Percentiles rank a stretch among this genome's conserved stretches.
Evolutionary conservation across 2,888 invertebrate genomes (phyloP).

Genomic region (Xestia sexstrigata): DNA sequence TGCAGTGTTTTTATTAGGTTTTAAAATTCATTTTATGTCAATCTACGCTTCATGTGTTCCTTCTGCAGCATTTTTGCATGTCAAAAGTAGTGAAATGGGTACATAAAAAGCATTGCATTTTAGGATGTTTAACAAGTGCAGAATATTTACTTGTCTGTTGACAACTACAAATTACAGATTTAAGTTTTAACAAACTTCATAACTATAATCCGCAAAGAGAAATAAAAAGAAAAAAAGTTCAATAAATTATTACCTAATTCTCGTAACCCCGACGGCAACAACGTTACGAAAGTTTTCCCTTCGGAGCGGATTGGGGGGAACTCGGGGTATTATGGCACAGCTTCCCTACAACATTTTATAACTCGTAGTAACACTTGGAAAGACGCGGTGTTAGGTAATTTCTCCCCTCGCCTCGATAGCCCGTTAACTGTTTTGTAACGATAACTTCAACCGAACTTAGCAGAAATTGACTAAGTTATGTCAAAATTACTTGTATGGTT

Average conservation of each 20-base stretch:
- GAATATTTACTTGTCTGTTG: background rate
- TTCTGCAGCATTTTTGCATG: background rate
- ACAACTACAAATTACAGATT: slow-evolving; percentile 10
- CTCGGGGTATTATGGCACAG: slow-evolving; percentile 72
- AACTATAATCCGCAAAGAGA: slow-evolving; percentile 53
- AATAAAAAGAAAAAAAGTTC: slow-evolving; percentile 70
- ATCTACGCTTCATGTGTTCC: background rate
- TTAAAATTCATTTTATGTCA: slow-evolving; percentile 14
- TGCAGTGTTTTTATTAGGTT: slow-evolving; percentile 37
- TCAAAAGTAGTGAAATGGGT: background rate
- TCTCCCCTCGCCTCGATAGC: slow-evolving; percentile 62
- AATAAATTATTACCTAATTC: slow-evolving; percentile 85
- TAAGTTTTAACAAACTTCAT: slow-evolving; percentile 28
- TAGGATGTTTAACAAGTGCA: background rate
- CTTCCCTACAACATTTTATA: slow-evolving; percentile 79
- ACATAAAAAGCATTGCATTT: background rate
- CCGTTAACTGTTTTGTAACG: slow-evolving; percentile 61
- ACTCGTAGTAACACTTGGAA: slow-evolving; percentile 72
- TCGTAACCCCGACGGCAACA: slow-evolving; percentile 73
- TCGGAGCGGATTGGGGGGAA: slow-evolving; percentile 67
- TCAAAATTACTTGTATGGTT: slow-evolving; percentile 53
- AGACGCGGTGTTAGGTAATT: slow-evolving; percentile 73
- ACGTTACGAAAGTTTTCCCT: slow-evolving; percentile 74
- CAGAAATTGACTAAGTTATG: slow-evolving; percentile 43
- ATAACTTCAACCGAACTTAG: slow-evolving; percentile 48